A percentile compares a stretch with the other conserved stretches of the same genome.
These are phyloP conservation scores for Tachycineta bicolor DNA, from an alignment of 2,113 vertebrate species.

Conservation along the genomic window DNA sequence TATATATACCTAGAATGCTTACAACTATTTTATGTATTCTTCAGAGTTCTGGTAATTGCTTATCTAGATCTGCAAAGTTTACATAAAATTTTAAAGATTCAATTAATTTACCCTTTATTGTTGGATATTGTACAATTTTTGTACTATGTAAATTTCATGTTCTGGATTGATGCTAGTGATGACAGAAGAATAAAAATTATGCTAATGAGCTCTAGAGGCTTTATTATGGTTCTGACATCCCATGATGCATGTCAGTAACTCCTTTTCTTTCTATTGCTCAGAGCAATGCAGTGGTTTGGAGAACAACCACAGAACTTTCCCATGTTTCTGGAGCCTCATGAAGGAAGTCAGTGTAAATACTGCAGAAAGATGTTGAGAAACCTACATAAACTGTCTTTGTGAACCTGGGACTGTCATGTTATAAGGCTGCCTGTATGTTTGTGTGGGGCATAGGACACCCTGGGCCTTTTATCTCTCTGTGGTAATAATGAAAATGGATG, in stretches of 20 bases:
- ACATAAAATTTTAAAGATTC: not conserved
- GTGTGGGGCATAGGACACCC: too few species aligned
- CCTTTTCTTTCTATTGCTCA: not conserved
- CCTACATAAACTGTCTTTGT: not conserved
- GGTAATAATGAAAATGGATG: not conserved
- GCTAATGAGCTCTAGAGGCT: not conserved
- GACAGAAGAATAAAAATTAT: not conserved
- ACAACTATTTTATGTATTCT: not conserved
- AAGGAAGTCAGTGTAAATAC: not conserved
- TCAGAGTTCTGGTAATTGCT: not conserved
- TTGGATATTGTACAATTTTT: not conserved
- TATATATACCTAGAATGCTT: not conserved
- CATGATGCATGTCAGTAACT: not conserved
- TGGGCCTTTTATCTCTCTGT: not conserved
- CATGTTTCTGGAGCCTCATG: accelerated
- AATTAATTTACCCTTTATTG: not conserved
- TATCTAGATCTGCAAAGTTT: not conserved
- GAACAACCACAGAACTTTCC: not conserved
- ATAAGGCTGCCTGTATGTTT: not conserved
- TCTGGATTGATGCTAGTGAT: not conserved
- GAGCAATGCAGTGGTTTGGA: not conserved
- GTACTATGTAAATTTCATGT: not conserved
- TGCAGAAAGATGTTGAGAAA: not conserved
- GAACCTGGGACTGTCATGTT: not conserved
- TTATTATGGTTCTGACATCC: not conserved